A percentile compares a stretch with the other conserved stretches of the same genome.
Evolutionary conservation across 2,797 vertebrate genomes (phyloP).

Genomic region (Sebastes hopkinsi): DNA sequence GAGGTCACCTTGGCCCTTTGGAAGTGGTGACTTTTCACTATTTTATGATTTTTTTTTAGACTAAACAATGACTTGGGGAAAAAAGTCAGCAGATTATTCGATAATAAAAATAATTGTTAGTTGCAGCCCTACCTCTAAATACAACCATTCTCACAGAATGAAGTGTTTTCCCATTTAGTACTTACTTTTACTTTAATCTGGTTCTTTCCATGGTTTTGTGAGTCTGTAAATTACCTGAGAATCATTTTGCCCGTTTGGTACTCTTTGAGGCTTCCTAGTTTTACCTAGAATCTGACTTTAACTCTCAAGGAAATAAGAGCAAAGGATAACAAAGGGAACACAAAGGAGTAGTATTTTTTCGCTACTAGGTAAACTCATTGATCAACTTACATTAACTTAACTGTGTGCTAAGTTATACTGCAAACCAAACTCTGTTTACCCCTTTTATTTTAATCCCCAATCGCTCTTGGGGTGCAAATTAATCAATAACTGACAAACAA

Average conservation of each 20-base stretch:
- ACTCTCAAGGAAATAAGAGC: background rate
- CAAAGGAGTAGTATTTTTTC: background rate
- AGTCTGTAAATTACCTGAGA: background rate
- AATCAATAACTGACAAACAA: background rate
- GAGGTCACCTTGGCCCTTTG: rapidly evolving
- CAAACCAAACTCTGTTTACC: background rate
- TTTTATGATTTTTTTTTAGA: background rate
- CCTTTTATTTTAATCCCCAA: background rate
- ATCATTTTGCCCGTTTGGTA: background rate
- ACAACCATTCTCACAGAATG: no score
- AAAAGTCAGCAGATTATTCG: no score
- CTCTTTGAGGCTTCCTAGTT: background rate
- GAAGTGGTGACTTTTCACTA: background rate
- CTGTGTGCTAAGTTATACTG: background rate
- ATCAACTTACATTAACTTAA: background rate
- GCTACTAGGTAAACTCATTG: background rate
- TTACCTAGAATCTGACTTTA: background rate
- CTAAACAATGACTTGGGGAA: no score
- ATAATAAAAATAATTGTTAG: no score
- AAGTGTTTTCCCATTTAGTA: background rate
- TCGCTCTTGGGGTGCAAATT: background rate
- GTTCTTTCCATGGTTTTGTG: background rate
- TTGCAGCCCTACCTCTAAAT: no score
- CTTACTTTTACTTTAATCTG: background rate
- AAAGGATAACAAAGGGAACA: background rate